These are phyloP conservation scores for Corythornis madagascariensis DNA, from an alignment of 2,113 vertebrate genomes.

Conservation along the genomic window DNA sequence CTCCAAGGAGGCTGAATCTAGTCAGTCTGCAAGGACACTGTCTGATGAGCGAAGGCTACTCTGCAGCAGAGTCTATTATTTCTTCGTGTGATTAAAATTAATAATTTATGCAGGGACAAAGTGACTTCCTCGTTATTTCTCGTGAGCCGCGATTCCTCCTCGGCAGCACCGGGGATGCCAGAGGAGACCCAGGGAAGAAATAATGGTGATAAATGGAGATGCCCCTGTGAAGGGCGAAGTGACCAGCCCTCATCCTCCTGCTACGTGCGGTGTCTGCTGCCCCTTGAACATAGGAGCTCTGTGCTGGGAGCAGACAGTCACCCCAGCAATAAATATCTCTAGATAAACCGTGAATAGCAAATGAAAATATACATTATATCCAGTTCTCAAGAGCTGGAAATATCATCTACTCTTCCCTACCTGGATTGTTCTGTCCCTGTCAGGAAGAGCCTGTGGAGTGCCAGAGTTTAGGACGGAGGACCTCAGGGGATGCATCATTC, in stretches of 20 bases:
- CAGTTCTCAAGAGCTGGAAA: background rate
- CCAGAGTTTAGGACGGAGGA: background rate
- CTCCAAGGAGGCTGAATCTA: background rate
- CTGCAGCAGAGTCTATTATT: background rate
- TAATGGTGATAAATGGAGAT: background rate
- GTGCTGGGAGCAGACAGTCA: background rate
- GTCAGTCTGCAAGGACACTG: background rate
- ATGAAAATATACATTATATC: background rate
- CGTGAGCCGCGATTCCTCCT: background rate
- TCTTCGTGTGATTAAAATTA: slow-evolving; percentile 37
- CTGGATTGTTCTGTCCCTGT: background rate
- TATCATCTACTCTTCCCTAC: background rate
- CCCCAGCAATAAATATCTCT: slow-evolving; percentile 15
- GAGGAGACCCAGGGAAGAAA: background rate
- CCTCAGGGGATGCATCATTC: background rate
- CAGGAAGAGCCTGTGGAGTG: background rate
- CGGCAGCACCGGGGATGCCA: rapidly evolving
- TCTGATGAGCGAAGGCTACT: background rate
- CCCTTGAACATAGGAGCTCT: rapidly evolving
- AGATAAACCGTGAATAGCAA: background rate
- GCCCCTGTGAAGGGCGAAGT: background rate
- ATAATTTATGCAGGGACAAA: background rate
- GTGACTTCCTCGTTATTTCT: background rate
- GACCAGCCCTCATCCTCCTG: background rate
- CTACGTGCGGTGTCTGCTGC: rapidly evolving